Evolutionary conservation across 2,113 vertebrate genomes (phyloP), one percentile per base, ranked within the genome.

Genomic region (Phoenicopterus ruber): DNA sequence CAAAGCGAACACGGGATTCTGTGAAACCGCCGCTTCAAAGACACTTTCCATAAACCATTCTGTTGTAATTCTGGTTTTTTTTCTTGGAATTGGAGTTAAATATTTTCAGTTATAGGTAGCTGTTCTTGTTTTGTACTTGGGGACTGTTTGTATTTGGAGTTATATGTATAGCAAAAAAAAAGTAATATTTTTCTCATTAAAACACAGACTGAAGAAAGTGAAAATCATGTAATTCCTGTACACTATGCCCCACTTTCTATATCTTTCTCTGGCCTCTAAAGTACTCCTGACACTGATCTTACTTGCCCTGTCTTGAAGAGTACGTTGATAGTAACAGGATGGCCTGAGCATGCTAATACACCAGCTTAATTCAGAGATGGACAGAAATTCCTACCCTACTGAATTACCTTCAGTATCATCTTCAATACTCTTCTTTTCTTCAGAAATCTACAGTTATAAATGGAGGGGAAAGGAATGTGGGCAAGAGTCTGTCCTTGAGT

Each of bases 231-330:
- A 22, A 36, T 52, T 89, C 20, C 26, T 66, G 10, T 54, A 74
- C 2, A 4, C 15, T 50, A 0, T 74, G 46, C 25, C 34, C 36
- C 1, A 10, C 25, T 70, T 81, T 66, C 11, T 52, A 0, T 69
- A 29, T 85, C 22, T 46, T n/a, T 63, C 66, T 66, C 79, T 87
- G 65, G 12, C 42, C 25, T 84, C 21, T 78, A 4, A 66, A 74
- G 18, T 89, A 22, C 19, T 84, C 18, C 17, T 2, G 9, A 8
- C 36, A 52, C 2, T 77, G 29, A 47, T 61, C 15, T 70, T 86
- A 21, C 34, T 69, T 93, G 50, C 24, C 16, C 11, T n/a, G 28
- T 72, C 54, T 74, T 55, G n/a, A 82, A 47, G 52, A 67, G 46
- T 70, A 9, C 5, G 0, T 18, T 47, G 47, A 17, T 32, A 54